Evolutionary conservation across 2,888 invertebrate genomes (phyloP).

Genomic region (Acanthococcus lagerstroemiae): DNA sequence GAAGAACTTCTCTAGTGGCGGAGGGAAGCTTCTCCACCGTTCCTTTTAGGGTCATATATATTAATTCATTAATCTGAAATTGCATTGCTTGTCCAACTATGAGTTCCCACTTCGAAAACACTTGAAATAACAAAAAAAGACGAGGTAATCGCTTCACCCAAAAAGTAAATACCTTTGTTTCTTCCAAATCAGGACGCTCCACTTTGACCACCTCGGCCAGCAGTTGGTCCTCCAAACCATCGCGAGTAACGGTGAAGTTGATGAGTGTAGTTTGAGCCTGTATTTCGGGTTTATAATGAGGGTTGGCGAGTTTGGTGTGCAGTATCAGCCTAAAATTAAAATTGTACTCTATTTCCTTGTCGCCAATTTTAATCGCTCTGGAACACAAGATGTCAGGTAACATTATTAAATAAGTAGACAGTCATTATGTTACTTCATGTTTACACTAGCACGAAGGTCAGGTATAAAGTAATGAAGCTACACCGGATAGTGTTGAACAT

Average conservation of each 20-base stretch:
- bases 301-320: constrained; percentile 92
- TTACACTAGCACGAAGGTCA: not conserved
- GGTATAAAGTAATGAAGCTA: no score
- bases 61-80: no score
- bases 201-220: constrained; percentile 94
- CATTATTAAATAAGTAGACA: not conserved
- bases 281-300: constrained; percentile 97
- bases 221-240: constrained; percentile 90
- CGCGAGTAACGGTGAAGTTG: constrained; percentile 92
- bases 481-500: no score
- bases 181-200: constrained; percentile 90
- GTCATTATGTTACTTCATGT: not conserved
- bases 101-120: no score
- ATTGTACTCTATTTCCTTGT: constrained; percentile 93
- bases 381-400: no score
- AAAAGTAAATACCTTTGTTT: constrained; percentile 55
- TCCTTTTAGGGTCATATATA: no score
- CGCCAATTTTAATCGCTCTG: constrained; percentile 90
- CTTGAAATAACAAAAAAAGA: not conserved
- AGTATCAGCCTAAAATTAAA: constrained; percentile 73
- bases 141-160: not conserved
- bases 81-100: no score
- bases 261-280: constrained; percentile 95
- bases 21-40: no score
- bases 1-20: no score